phyloP scores from a whole-genome alignment of 2,113 vertebrate genomes.

The Axis porcinus region DNA sequence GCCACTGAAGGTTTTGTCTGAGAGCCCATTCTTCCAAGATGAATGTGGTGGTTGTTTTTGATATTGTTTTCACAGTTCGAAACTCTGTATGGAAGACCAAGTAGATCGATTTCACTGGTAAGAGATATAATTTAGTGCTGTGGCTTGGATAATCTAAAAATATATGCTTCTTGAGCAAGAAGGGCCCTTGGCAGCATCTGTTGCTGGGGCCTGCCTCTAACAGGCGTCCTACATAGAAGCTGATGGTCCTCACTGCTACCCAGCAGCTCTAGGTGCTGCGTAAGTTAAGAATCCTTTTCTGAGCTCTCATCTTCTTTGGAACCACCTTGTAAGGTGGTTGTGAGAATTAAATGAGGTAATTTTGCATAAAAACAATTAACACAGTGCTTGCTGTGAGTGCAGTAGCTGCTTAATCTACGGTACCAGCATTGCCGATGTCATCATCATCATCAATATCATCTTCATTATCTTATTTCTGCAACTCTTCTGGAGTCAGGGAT shows the following conservation, averaged over 20 bases:
- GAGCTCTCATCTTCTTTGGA: background rate
- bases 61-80: background rate
- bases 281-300: background rate
- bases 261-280: background rate
- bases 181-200: background rate
- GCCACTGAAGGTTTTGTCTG: background rate
- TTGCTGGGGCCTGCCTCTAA: background rate
- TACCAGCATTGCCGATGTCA: background rate
- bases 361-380: background rate
- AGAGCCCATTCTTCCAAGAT: background rate
- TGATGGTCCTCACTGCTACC: background rate
- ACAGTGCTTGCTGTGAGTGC: background rate
- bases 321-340: background rate
- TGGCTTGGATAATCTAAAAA: background rate
- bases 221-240: background rate
- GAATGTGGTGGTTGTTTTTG: background rate
- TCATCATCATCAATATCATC: background rate
- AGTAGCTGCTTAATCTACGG: background rate
- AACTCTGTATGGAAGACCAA: background rate
- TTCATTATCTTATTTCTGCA: background rate
- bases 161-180: background rate
- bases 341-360: background rate
- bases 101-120: background rate
- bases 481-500: background rate
- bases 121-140: background rate